Evolutionary conservation across 2,888 invertebrate genomes (phyloP).

Genomic region (Piscicola geometra): DNA sequence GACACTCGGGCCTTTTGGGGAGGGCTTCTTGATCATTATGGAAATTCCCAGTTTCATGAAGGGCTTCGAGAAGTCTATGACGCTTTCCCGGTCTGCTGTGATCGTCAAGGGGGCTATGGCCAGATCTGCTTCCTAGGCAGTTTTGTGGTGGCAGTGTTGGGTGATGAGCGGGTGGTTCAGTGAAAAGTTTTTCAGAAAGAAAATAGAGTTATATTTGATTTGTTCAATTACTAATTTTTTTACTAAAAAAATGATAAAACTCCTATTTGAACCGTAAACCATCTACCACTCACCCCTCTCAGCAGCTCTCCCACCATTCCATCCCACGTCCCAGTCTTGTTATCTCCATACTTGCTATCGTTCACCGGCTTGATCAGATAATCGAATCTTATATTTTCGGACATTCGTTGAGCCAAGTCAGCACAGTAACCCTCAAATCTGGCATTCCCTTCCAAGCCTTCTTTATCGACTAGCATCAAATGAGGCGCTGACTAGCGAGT

Average conservation of each 20-base stretch:
- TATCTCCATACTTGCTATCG: slow-evolving; percentile 42
- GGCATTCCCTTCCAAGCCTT: slow-evolving; percentile 72
- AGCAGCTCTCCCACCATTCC: slow-evolving; percentile 53
- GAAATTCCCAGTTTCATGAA: slow-evolving; percentile 94
- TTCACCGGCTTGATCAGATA: slow-evolving; percentile 46
- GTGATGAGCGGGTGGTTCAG: too few relatives aligned
- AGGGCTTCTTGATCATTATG: slow-evolving; percentile 79
- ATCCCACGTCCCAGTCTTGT: slow-evolving; percentile 50
- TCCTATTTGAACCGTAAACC: neutral
- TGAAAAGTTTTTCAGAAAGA: too few relatives aligned
- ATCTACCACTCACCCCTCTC: slow-evolving; percentile 46
- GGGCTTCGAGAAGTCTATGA: slow-evolving; percentile 95
- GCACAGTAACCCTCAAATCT: slow-evolving; percentile 57
- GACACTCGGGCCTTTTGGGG: slow-evolving; percentile 80
- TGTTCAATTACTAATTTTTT: too few relatives aligned
- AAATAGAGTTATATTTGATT: too few relatives aligned
- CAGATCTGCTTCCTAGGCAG: slow-evolving; percentile 95
- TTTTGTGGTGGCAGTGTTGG: too few relatives aligned
- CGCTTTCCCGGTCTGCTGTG: slow-evolving; percentile 85
- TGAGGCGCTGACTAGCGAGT: slow-evolving; percentile 48
- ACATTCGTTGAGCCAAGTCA: slow-evolving; percentile 55
- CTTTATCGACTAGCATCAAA: slow-evolving; percentile 46
- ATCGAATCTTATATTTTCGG: slow-evolving; percentile 52
- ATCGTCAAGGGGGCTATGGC: slow-evolving; percentile 91
- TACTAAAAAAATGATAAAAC: too few relatives aligned